Conservation (phyloP, 2,797 vertebrate genomes). For the Urocyon cinereoargenteus region DNA sequence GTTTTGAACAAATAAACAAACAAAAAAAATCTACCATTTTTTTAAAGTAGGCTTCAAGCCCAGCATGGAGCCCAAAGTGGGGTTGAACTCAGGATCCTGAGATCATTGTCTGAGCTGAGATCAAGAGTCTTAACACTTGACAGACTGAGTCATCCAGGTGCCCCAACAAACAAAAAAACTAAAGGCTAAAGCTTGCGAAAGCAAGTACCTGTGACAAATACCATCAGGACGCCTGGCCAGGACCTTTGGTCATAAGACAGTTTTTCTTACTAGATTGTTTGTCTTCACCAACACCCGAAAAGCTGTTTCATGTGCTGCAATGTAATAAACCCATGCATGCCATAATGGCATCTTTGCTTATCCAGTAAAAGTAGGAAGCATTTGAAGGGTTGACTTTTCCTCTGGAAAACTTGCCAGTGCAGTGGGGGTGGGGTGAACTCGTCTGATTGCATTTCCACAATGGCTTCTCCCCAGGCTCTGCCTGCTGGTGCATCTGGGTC, state of each 20-base stretch:
- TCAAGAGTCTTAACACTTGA: not conserved
- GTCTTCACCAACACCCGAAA: not conserved
- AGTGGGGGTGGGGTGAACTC: not conserved
- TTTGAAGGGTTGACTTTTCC: not conserved
- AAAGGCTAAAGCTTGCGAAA: not conserved
- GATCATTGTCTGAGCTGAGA: not conserved
- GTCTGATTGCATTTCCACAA: not conserved
- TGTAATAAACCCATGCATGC: not conserved
- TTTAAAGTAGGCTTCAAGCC: not conserved
- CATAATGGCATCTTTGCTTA: not conserved
- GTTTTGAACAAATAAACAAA: not conserved
- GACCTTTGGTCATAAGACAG: not conserved
- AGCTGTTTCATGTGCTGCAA: not conserved
- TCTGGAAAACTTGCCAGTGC: not conserved
- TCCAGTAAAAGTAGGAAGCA: not conserved
- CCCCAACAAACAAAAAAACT: not conserved
- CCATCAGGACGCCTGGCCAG: not conserved
- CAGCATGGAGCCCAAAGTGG: not conserved
- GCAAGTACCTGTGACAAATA: not conserved
- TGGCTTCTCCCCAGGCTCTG: not conserved
- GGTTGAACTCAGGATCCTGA: not conserved
- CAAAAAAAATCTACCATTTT: not conserved
- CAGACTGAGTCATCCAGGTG: not conserved
- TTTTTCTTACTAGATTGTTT: not conserved
- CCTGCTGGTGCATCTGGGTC: constrained; percentile 16